Percentiles rank a stretch among this genome's conserved stretches.
These are phyloP conservation scores for Poeciliopsis occidentalis DNA, from an alignment of 2,113 vertebrate species.

Conservation along the genomic window DNA sequence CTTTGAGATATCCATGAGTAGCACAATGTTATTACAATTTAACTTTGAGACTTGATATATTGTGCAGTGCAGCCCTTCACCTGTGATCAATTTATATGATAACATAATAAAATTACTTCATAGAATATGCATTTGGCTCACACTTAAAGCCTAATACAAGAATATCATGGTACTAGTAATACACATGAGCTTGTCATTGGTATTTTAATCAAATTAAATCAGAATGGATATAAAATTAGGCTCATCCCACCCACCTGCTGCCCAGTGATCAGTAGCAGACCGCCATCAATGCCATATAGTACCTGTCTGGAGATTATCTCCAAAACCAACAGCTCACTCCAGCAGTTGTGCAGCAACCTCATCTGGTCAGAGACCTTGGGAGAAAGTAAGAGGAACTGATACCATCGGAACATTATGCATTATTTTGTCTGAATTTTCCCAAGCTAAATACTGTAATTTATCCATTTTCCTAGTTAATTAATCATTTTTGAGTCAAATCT, in stretches of 20 bases:
- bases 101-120: not conserved
- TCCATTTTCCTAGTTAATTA: too few relatives aligned
- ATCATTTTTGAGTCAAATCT: too few relatives aligned
- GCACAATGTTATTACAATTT: too few relatives aligned
- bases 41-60: too few relatives aligned
- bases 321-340: slow-evolving; percentile 91
- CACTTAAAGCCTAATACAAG: not conserved
- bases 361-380: slow-evolving; percentile 90
- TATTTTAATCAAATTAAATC: not conserved
- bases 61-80: not conserved
- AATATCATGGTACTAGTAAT: too few relatives aligned
- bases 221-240: not conserved
- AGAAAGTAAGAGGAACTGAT: not conserved
- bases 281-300: slow-evolving; percentile 85
- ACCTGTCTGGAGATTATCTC: slow-evolving; percentile 91
- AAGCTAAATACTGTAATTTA: too few relatives aligned
- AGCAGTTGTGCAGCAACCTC: slow-evolving; percentile 92
- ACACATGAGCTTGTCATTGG: not conserved
- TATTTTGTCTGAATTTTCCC: too few relatives aligned
- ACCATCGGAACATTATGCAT: not conserved
- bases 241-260: slow-evolving; percentile 83
- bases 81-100: not conserved
- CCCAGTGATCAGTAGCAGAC: slow-evolving; percentile 87
- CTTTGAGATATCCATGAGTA: too few relatives aligned
- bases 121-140: not conserved